Evolutionary conservation across 2,113 vertebrate genomes (phyloP), one percentile per base, ranked within the genome.

Genomic region (Arvicanthis niloticus): DNA sequence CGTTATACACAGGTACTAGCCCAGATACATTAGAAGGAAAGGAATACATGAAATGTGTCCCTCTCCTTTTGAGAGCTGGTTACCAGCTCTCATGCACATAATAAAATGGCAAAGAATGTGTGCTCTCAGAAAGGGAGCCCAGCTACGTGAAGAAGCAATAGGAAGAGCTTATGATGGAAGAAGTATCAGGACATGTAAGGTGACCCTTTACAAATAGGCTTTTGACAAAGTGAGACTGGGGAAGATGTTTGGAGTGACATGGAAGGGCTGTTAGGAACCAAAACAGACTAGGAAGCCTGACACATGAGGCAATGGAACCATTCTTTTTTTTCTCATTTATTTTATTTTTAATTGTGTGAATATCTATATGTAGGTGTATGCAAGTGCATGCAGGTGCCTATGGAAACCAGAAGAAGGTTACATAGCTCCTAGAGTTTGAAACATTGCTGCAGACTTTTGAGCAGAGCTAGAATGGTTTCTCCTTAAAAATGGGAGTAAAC

Each of bases 401-500:
- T 34, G 29, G 62, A 48, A 7, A 4, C 60, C 82, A 67, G 42
- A 48, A 48, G 17, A 40, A 75, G 58, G 65, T 75, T 85, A 4
- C 15, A 6, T 62, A 19, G 19, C 26, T 31, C 8, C 81, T 85
- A 40, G 58, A 45, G 40, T 89, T 93, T 58, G 51, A 15, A 45
- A 93, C 81, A 51, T 22, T 9, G 0, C 16, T 31, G 3, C 34
- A 96, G 48, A 11, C 70, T n/a, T 87, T 48, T 62, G 58, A 89
- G 34, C 53, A 48, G 31, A 34, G 40, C 24, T 80, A 8, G 22
- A 29, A 34, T 7, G 78, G 21, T 77, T 56, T 72, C 0, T 67
- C 29, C 72, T 91, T 90, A 91, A 68, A 65, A 94, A 60, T 91
- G 29, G 90, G 89, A 89, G 5, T 70, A 60, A 95, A 29, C 40